Conservation (phyloP, 2,888 invertebrate species). For the Epirrhoe alternata region DNA sequence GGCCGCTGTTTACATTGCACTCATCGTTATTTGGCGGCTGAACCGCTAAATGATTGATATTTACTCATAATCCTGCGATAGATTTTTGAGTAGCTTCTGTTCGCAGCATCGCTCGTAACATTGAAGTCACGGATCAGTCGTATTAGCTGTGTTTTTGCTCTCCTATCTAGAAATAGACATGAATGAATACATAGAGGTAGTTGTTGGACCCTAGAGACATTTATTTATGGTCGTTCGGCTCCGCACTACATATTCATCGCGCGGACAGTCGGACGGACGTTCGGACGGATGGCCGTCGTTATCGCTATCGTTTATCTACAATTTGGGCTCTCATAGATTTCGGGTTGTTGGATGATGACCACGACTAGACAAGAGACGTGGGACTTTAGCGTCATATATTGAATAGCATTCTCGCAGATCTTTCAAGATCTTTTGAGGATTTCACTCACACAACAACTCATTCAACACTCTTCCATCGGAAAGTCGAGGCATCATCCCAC, state of each 20-base stretch:
- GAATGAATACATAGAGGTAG: neutral
- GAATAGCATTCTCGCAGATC: neutral
- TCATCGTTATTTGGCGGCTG: constrained; percentile 20
- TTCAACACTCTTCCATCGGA: too few relatives aligned
- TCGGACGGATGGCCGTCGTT: constrained; percentile 8
- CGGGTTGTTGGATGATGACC: constrained; percentile 4
- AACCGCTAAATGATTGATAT: constrained; percentile 17
- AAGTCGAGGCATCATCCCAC: too few relatives aligned
- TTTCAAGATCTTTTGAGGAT: too few relatives aligned
- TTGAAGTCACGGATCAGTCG: neutral
- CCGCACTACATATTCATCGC: constrained; percentile 39
- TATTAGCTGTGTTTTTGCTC: neutral
- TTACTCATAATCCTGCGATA: neutral
- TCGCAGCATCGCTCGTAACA: neutral
- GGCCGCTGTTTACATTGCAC: constrained; percentile 22
- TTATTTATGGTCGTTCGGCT: neutral
- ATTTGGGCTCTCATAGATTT: constrained; percentile 6
- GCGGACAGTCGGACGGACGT: constrained; percentile 20
- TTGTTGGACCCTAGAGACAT: neutral
- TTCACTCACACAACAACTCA: too few relatives aligned
- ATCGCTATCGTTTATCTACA: constrained; percentile 21
- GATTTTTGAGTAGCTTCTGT: neutral
- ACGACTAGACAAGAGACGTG: neutral
- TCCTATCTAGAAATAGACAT: neutral
- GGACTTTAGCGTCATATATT: neutral